These are phyloP conservation scores for Aselliscus stoliczkanus DNA, from an alignment of 2,797 vertebrate genomes.

Conservation along the genomic window DNA sequence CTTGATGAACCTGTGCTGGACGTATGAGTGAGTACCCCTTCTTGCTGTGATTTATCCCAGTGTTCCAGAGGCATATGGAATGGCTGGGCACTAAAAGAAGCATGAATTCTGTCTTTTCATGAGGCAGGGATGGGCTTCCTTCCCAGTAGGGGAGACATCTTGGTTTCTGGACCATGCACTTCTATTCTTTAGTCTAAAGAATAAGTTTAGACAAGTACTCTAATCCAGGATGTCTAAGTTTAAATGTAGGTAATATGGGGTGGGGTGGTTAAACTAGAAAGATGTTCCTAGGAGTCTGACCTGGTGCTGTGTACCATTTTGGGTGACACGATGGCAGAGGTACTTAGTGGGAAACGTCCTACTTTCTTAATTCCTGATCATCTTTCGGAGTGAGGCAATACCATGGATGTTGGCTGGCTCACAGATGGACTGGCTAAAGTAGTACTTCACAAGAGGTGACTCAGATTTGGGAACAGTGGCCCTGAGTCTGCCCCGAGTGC, in stretches of 20 bases:
- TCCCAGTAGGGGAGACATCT: not conserved
- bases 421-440: not conserved
- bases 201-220: not conserved
- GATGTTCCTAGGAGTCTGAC: no score
- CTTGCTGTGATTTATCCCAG: fast-evolving
- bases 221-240: not conserved
- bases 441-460: not conserved
- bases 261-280: not conserved
- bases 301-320: not conserved
- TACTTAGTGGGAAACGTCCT: no score
- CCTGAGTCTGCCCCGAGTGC: no score
- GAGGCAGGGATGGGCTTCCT: not conserved
- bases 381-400: not conserved
- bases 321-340: not conserved
- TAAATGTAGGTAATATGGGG: not conserved
- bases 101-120: not conserved
- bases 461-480: no score
- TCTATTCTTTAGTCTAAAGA: not conserved
- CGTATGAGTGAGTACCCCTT: constrained; percentile 88
- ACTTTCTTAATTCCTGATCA: not conserved
- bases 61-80: fast-evolving
- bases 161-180: not conserved
- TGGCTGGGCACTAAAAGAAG: not conserved
- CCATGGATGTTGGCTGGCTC: fast-evolving
- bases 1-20: constrained; percentile 95